Evolutionary conservation across 2,888 invertebrate genomes (phyloP), one percentile per base, ranked within the genome.

Genomic region (Bugula neritina): DNA sequence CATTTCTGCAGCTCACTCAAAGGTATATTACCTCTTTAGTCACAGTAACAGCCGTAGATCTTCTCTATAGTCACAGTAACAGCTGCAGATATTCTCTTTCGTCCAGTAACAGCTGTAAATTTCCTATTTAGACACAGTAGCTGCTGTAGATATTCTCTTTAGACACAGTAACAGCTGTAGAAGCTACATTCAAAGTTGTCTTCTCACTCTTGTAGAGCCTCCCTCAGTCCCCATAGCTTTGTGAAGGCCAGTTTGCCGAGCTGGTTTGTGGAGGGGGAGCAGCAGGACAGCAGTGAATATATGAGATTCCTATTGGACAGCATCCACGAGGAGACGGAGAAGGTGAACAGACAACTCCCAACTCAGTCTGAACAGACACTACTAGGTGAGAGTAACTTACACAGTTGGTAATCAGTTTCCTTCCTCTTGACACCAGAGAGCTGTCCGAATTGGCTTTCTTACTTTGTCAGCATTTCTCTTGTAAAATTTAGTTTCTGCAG

Each of bases 261-360:
- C 0, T 91, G 91, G 79, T 93, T 93, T 82, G 87, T 88, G 43
- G 87, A 87, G 3, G 90, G 92, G 23, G 88, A 90, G 75, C 93
- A 94, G 78, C 93, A 94, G 79, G 93, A 93, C 79, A 92, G 93
- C 83, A 92, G 92, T 0, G 93, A 93, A 84, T 93, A 92, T 84
- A 85, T 93, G 72, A 90, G 91, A 69, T 91, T 79, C 87, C 87
- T 91, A 13, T 85, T 91, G 77, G 90, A 91, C 81, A 85, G 89
- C 72, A 82, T 93, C 72, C 90, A 91, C 75, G 91, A 92, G 74
- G 90, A 31, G 31, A 5, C 5, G 31, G 27, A 63, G 31, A 5
- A 17, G 43, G 43, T 43, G 43, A 43, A 43, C 43, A 43, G 43
- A 43, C 43, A 17, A 43, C 17, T 43, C 43, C 43, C 5, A 17